Percentiles rank a stretch among this genome's conserved stretches.
Evolutionary conservation across 2,888 invertebrate genomes (phyloP).

Genomic region (Lepetodrilus schrolli): DNA sequence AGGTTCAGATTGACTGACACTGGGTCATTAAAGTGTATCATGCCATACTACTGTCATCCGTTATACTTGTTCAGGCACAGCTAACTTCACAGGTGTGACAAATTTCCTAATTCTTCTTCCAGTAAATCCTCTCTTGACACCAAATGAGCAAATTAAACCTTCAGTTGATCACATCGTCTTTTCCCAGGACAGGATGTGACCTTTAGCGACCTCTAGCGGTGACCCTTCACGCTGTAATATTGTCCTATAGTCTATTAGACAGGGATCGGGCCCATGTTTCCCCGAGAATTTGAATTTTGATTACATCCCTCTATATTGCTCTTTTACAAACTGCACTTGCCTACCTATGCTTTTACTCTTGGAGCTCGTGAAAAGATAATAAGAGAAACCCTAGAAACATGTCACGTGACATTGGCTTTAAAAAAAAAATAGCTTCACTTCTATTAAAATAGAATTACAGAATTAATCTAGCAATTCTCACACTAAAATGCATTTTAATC

Average conservation of each 20-base stretch:
- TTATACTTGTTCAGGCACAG: neutral
- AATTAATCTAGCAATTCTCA: too few species aligned
- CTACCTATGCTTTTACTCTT: too few species aligned
- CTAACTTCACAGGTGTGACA: neutral
- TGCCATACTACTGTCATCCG: neutral
- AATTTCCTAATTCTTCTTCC: slow-evolving; percentile 4
- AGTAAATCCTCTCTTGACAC: slow-evolving; percentile 3
- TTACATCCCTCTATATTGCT: neutral
- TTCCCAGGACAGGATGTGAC: slow-evolving; percentile 23
- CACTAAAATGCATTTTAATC: too few species aligned
- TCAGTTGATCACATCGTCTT: neutral
- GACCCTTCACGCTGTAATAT: slow-evolving; percentile 13
- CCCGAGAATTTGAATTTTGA: slow-evolving; percentile 9
- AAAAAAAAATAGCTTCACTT: too few species aligned
- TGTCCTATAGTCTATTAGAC: slow-evolving; percentile 3
- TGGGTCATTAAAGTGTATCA: too few species aligned
- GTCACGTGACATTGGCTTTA: too few species aligned
- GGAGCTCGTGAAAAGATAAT: too few species aligned
- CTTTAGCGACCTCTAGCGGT: neutral
- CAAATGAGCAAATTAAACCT: slow-evolving; percentile 22
- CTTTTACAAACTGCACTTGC: too few species aligned
- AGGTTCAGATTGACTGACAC: too few species aligned
- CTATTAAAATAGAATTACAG: too few species aligned
- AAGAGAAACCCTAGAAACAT: too few species aligned
- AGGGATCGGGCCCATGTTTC: slow-evolving; percentile 1